Evolutionary conservation across 2,797 vertebrate species (phyloP).

Genomic region (Rhadinocentrus ornatus): DNA sequence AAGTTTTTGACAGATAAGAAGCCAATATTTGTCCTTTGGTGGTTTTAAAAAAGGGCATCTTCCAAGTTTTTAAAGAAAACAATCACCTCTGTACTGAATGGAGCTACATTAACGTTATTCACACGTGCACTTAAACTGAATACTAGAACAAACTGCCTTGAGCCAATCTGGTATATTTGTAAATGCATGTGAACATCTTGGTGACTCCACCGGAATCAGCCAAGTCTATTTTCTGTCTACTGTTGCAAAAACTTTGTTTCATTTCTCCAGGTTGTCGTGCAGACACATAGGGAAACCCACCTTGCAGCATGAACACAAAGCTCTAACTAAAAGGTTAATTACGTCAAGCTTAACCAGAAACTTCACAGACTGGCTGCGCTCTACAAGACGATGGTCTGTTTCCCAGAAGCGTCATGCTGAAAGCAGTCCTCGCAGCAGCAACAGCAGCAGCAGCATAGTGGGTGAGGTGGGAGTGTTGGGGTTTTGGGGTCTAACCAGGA

Average conservation of each 20-base stretch:
- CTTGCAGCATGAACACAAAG: slow-evolving; percentile 9
- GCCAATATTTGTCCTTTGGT: neutral
- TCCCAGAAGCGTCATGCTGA: slow-evolving; percentile 76
- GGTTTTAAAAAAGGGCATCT: slow-evolving; percentile 12
- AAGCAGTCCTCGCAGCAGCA: slow-evolving; percentile 40
- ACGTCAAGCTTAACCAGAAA: slow-evolving; percentile 64
- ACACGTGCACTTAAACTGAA: neutral
- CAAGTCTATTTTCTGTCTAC: neutral
- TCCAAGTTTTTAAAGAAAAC: neutral
- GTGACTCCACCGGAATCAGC: neutral
- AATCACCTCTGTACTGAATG: too few relatives aligned
- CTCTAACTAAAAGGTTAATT: slow-evolving; percentile 32
- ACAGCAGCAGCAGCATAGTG: slow-evolving; percentile 17
- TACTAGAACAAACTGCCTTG: neutral
- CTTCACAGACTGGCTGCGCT: slow-evolving; percentile 28
- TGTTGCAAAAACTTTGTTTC: slow-evolving; percentile 34
- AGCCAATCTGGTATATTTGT: neutral
- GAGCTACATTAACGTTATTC: neutral
- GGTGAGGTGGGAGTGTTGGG: slow-evolving; percentile 53
- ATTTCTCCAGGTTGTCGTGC: slow-evolving; percentile 33
- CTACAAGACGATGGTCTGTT: slow-evolving; percentile 52
- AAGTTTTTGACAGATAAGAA: neutral
- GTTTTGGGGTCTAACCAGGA: slow-evolving; percentile 74
- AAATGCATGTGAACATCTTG: neutral
- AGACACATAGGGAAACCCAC: slow-evolving; percentile 48